These are phyloP conservation scores for Bellardia pandia DNA, from an alignment of 2,888 invertebrate genomes.

Conservation along the genomic window DNA sequence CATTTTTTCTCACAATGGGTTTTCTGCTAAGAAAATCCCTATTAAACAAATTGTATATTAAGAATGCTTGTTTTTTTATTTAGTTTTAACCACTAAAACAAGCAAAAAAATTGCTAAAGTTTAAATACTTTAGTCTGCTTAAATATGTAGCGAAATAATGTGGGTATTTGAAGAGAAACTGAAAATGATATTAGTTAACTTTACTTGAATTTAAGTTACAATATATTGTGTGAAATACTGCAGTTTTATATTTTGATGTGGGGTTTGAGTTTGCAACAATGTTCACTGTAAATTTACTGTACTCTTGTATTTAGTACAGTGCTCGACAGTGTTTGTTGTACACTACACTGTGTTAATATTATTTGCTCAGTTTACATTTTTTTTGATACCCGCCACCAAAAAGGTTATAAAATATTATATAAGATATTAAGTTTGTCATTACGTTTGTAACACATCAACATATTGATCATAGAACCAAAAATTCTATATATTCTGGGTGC, in stretches of 20 bases:
- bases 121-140: conserved; percentile 52
- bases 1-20: background rate
- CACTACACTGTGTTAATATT: no score
- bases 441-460: no score
- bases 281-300: no score
- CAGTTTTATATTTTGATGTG: background rate
- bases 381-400: no score
- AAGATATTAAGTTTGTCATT: no score
- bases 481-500: no score
- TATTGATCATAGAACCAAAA: no score
- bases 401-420: no score
- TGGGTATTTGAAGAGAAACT: background rate
- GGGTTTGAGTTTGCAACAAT: no score
- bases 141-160: conserved; percentile 6
- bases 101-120: background rate
- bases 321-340: no score
- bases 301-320: no score
- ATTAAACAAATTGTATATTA: conserved; percentile 55
- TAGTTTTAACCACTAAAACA: conserved; percentile 42
- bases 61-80: conserved; percentile 11
- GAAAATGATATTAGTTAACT: background rate
- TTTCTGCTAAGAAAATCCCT: conserved; percentile 52
- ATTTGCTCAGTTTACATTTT: no score
- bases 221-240: background rate
- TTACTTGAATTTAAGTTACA: background rate